phyloP scores from a whole-genome alignment of 2,797 vertebrate genomes.

The Forpus xanthops region DNA sequence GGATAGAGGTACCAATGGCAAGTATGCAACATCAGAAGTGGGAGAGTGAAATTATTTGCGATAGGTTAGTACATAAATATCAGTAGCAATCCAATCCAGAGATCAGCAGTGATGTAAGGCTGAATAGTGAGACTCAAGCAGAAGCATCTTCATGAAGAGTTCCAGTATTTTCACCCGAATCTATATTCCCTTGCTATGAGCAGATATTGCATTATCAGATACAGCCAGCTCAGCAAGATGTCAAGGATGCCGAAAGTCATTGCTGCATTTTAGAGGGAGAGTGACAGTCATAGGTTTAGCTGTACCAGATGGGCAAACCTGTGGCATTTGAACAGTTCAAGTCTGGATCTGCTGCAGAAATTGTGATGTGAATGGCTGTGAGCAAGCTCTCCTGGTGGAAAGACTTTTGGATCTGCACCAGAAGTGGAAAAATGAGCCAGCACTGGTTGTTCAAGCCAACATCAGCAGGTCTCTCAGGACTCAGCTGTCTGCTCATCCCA shows the following conservation, averaged over 20 bases:
- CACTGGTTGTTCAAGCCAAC: slow-evolving; percentile 24
- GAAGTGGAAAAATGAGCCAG: slow-evolving; percentile 49
- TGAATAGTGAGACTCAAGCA: slow-evolving; percentile 7
- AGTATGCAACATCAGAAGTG: background rate
- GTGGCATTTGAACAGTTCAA: slow-evolving; percentile 42
- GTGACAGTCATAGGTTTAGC: slow-evolving; percentile 30
- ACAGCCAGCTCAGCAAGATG: slow-evolving; percentile 45
- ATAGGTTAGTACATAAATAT: background rate
- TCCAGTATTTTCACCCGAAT: background rate
- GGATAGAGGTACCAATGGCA: background rate
- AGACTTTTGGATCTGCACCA: slow-evolving; percentile 62
- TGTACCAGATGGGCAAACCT: slow-evolving; percentile 64
- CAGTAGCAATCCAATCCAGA: background rate
- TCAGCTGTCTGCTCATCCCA: slow-evolving; percentile 43
- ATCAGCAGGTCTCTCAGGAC: slow-evolving; percentile 60
- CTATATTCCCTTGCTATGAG: slow-evolving; percentile 17
- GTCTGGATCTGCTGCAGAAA: background rate
- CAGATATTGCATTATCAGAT: background rate
- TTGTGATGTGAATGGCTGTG: slow-evolving; percentile 8
- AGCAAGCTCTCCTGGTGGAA: slow-evolving; percentile 63
- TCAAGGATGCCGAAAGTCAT: slow-evolving; percentile 66
- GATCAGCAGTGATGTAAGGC: background rate
- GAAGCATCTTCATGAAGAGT: background rate
- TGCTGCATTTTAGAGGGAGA: background rate
- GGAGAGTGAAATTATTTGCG: background rate